A percentile compares a stretch with the other conserved stretches of the same genome.
phyloP scores from a whole-genome alignment of 1,140 invertebrate genomes.

The Grapholita molesta region DNA sequence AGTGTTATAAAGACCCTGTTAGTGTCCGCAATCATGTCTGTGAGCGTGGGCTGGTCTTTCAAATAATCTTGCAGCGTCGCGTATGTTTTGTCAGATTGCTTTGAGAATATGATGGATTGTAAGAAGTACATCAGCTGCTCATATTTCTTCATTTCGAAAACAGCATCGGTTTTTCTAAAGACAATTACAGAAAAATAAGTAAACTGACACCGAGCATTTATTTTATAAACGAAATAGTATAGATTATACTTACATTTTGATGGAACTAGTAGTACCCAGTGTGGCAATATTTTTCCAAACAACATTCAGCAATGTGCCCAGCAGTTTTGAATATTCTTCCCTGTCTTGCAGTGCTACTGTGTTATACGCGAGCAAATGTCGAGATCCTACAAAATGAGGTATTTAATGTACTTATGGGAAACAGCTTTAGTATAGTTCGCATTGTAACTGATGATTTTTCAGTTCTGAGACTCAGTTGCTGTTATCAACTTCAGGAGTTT shows the following conservation, averaged over 20 bases:
- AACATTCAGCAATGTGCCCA: conserved; percentile 49
- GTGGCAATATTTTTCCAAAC: conserved; percentile 70
- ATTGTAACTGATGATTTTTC: too few species aligned
- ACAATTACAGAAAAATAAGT: conserved; percentile 23
- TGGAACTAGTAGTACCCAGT: conserved; percentile 35
- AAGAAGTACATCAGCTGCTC: conserved; percentile 45
- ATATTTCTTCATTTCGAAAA: conserved; percentile 56
- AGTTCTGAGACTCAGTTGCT: too few species aligned
- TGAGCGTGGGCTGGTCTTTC: conserved; percentile 31
- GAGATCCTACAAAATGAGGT: conserved; percentile 39
- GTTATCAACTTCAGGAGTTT: too few species aligned
- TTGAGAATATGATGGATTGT: conserved; percentile 25
- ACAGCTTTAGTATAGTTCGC: too few species aligned
- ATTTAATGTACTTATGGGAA: background rate
- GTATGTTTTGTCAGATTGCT: conserved; percentile 19
- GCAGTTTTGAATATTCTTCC: conserved; percentile 52
- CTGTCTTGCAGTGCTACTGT: conserved; percentile 55
- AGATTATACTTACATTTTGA: conserved; percentile 55
- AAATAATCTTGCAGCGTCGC: conserved; percentile 29
- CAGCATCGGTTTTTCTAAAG: conserved; percentile 54
- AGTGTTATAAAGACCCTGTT: conserved; percentile 33
- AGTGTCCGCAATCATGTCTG: conserved; percentile 37
- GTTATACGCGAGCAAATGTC: conserved; percentile 48
- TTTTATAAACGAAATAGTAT: too few species aligned
- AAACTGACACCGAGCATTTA: too few species aligned